Percentiles rank a stretch among this genome's conserved stretches.
Evolutionary conservation across 2,113 vertebrate genomes (phyloP).

Genomic region (Centropus unirufus): DNA sequence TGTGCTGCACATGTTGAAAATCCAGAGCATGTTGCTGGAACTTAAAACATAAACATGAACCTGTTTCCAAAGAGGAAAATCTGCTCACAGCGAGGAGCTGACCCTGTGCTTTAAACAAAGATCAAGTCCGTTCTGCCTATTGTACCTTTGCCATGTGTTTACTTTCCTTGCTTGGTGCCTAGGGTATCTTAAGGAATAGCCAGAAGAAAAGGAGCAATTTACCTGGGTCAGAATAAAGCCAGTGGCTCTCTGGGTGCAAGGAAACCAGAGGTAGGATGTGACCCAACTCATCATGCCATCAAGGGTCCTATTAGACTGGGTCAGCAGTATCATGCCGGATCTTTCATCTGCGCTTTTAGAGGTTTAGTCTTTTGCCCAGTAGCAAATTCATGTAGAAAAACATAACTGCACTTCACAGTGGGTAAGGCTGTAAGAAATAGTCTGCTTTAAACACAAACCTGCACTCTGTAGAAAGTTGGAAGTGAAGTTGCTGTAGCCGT

Average conservation of each 20-base stretch:
- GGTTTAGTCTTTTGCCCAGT: slow-evolving; percentile 55
- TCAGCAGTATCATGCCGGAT: slow-evolving; percentile 32
- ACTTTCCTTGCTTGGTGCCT: slow-evolving; percentile 34
- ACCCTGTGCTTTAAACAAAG: slow-evolving; percentile 77
- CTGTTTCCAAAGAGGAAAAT: slow-evolving; percentile 79
- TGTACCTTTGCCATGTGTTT: slow-evolving; percentile 69
- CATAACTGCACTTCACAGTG: slow-evolving; percentile 51
- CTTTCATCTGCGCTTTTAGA: slow-evolving; percentile 67
- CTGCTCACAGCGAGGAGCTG: slow-evolving; percentile 80
- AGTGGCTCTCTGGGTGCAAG: not conserved
- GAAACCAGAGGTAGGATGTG: slow-evolving; percentile 33
- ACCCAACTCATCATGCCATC: slow-evolving; percentile 35
- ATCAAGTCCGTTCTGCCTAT: slow-evolving; percentile 68
- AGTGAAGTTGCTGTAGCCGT: not conserved
- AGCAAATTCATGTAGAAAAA: slow-evolving; percentile 58
- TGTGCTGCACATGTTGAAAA: slow-evolving; percentile 78
- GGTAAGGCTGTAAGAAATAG: slow-evolving; percentile 34
- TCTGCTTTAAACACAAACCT: slow-evolving; percentile 55
- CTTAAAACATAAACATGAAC: slow-evolving; percentile 83
- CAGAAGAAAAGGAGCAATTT: slow-evolving; percentile 57
- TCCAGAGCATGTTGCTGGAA: slow-evolving; percentile 73
- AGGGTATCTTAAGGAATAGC: slow-evolving; percentile 59
- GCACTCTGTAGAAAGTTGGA: slow-evolving; percentile 1
- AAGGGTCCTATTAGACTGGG: slow-evolving; percentile 55
- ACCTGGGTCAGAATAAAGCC: slow-evolving; percentile 20